A percentile compares a stretch with the other conserved stretches of the same genome.
Conservation (phyloP, 2,113 vertebrate genomes). For the Aepyceros melampus region DNA sequence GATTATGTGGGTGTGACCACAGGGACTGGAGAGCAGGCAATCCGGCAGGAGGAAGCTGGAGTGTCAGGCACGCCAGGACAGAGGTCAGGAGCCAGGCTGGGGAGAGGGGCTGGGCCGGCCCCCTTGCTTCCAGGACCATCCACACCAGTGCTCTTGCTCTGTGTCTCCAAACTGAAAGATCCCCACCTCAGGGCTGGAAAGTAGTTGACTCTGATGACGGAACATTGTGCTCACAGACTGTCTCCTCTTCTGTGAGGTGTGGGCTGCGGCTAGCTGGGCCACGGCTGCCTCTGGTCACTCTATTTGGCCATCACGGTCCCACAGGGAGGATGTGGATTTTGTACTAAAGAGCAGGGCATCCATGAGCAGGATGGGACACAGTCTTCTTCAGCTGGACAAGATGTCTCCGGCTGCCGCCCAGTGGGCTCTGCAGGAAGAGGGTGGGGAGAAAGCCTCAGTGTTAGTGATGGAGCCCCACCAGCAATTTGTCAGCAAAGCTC, state of each 20-base stretch:
- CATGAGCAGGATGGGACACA: background rate
- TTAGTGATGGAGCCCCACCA: background rate
- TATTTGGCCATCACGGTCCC: background rate
- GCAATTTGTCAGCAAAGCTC: background rate
- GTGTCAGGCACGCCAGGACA: background rate
- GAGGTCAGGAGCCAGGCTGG: background rate
- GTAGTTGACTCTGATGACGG: background rate
- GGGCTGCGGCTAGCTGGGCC: background rate
- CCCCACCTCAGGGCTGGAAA: background rate
- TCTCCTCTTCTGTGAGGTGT: background rate
- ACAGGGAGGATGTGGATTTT: background rate
- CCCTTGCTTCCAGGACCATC: background rate
- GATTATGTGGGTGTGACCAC: background rate
- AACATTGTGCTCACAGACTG: background rate
- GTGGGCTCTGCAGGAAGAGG: no score
- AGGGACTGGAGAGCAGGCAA: background rate
- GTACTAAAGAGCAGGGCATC: background rate
- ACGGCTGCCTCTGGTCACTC: background rate
- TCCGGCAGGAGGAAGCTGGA: background rate
- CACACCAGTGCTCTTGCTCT: background rate
- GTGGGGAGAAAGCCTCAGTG: background rate
- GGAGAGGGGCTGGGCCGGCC: background rate
- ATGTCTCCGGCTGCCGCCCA: background rate
- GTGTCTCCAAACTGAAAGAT: background rate
- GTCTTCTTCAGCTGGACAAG: background rate